Conservation (phyloP, 2,888 invertebrate genomes). For the Blomia tropicalis region DNA sequence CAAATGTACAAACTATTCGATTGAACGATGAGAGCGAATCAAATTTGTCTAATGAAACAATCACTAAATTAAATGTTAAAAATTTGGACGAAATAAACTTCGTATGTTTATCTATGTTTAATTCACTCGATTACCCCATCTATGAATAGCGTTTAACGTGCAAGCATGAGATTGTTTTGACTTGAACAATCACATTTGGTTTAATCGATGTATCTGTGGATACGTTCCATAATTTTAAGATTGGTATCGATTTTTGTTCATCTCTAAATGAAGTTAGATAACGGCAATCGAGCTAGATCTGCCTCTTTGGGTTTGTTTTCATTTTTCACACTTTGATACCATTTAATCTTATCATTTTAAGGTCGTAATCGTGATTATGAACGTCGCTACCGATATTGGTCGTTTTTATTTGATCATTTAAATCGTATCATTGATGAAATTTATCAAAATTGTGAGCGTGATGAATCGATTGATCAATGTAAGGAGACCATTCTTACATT, state of each 20-base stretch:
- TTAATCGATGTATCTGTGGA: too few species aligned
- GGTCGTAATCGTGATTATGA: slow-evolving; percentile 40
- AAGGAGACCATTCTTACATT: slow-evolving; percentile 80
- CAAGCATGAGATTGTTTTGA: too few species aligned
- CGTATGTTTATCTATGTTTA: background rate
- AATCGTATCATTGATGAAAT: slow-evolving; percentile 84
- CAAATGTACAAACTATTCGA: background rate
- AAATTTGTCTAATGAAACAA: too few species aligned
- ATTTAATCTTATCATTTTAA: background rate
- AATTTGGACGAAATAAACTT: background rate
- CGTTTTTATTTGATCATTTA: slow-evolving; percentile 78
- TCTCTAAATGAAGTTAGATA: background rate
- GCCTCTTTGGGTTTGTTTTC: slow-evolving; percentile 8
- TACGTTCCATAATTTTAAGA: too few species aligned
- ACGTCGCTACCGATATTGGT: slow-evolving; percentile 82
- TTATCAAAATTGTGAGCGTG: slow-evolving; percentile 84
- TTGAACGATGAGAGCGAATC: too few species aligned
- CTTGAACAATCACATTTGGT: background rate
- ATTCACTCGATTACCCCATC: background rate
- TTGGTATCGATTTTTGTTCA: too few species aligned
- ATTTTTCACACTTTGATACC: background rate
- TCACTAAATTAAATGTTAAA: background rate
- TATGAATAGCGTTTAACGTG: too few species aligned
- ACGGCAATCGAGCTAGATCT: background rate
- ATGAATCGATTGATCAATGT: slow-evolving; percentile 82